These are phyloP conservation scores for Myotis myotis DNA, from an alignment of 2,797 vertebrate species.

Conservation along the genomic window DNA sequence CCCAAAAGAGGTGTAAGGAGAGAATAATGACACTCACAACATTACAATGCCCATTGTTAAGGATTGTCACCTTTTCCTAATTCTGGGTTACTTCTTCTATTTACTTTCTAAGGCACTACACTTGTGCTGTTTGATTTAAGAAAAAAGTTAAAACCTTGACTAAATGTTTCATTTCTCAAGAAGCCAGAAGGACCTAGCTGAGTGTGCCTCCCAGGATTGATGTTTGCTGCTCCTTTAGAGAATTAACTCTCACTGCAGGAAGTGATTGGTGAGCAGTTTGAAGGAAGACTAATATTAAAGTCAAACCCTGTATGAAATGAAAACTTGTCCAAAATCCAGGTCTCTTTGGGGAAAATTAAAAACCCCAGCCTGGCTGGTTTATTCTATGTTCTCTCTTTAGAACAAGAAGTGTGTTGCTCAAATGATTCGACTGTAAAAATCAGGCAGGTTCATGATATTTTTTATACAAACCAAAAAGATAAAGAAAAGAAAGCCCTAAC, in stretches of 20 bases:
- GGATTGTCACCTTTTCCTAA: neutral
- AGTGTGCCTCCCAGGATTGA: conserved; percentile 6
- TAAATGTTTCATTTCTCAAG: conserved; percentile 63
- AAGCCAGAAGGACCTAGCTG: conserved; percentile 52
- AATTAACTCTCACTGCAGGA: conserved; percentile 50
- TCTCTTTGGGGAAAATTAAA: conserved; percentile 16
- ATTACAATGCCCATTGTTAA: neutral
- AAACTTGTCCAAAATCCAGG: neutral
- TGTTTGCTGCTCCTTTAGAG: conserved; percentile 43
- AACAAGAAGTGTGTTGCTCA: neutral
- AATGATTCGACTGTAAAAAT: neutral
- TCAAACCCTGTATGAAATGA: conserved; percentile 50
- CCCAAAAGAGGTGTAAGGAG: neutral
- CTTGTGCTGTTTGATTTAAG: conserved; percentile 16
- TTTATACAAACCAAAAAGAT: neutral
- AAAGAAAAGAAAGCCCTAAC: neutral
- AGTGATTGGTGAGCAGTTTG: conserved; percentile 56
- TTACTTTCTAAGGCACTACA: neutral
- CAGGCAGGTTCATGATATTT: neutral
- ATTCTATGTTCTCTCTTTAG: conserved; percentile 36
- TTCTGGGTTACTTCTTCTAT: neutral
- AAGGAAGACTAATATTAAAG: conserved; percentile 48
- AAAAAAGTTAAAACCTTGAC: neutral
- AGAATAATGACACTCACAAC: neutral
- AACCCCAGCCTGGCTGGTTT: neutral